Evolutionary conservation across 1,140 invertebrate species (phyloP).

Genomic region (Bilobella aurantiaca): DNA sequence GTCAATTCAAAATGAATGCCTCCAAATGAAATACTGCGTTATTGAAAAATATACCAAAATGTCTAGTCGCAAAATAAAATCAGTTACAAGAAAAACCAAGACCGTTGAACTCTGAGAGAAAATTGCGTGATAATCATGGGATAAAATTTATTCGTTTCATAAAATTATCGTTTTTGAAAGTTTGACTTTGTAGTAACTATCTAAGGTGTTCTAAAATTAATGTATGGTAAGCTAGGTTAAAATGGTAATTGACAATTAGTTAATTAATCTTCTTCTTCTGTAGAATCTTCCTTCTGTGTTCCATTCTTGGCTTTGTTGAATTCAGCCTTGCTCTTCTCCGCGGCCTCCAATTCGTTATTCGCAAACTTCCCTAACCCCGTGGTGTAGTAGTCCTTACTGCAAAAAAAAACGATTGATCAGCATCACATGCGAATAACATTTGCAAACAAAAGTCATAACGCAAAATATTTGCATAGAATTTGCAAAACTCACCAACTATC

Average conservation of each 20-base stretch:
- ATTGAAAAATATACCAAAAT: too few relatives aligned
- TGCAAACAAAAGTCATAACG: not conserved
- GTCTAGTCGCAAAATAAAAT: too few relatives aligned
- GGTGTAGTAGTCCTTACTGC: slow-evolving; percentile 1
- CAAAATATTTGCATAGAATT: not conserved
- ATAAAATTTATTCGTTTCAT: not conserved
- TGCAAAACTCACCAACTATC: slow-evolving; percentile 8
- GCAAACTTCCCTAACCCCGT: not conserved
- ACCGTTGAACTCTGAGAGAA: not conserved
- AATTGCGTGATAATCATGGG: not conserved
- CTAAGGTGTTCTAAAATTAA: not conserved
- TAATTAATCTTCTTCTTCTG: not conserved
- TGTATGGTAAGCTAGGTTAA: not conserved
- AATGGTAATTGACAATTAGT: not conserved
- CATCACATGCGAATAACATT: not conserved
- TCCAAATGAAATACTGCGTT: too few relatives aligned
- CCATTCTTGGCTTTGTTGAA: not conserved
- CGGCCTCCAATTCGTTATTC: not conserved
- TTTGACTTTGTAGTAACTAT: not conserved
- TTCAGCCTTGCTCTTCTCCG: not conserved
- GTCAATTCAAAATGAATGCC: too few relatives aligned
- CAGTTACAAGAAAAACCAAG: too few relatives aligned
- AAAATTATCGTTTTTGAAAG: not conserved
- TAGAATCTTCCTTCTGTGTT: not conserved
- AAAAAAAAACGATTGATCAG: not conserved